phyloP scores from a whole-genome alignment of 2,797 vertebrate species.

The Crocodylus rhombifer region DNA sequence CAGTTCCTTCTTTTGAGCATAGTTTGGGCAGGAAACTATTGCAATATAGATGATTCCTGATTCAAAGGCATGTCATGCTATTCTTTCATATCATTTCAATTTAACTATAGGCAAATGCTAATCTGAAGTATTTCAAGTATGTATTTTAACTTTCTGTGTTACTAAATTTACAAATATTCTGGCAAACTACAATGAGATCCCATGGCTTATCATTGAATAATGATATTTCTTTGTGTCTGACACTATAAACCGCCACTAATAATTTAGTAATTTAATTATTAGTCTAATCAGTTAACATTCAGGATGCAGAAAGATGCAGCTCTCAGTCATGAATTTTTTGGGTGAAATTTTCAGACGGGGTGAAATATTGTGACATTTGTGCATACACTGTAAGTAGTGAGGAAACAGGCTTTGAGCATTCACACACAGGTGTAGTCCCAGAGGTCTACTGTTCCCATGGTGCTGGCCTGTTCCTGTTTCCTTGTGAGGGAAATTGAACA shows the following conservation, averaged over 20 bases:
- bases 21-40: conserved; percentile 11
- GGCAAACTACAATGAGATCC: neutral
- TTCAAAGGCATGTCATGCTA: neutral
- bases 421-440: neutral
- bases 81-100: neutral
- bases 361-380: neutral
- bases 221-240: neutral
- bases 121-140: neutral
- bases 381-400: neutral
- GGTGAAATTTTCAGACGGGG: neutral
- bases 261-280: neutral
- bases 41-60: neutral
- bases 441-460: neutral
- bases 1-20: conserved; percentile 27
- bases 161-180: neutral
- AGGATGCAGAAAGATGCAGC: neutral
- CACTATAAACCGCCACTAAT: neutral
- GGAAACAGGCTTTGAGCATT: neutral
- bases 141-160: neutral
- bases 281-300: neutral
- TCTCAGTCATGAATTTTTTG: neutral
- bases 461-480: neutral
- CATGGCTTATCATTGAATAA: neutral
- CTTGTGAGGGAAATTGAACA: neutral
- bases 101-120: neutral